Conservation (phyloP, 2,113 vertebrate genomes). For the Pachycephala philippinensis region DNA sequence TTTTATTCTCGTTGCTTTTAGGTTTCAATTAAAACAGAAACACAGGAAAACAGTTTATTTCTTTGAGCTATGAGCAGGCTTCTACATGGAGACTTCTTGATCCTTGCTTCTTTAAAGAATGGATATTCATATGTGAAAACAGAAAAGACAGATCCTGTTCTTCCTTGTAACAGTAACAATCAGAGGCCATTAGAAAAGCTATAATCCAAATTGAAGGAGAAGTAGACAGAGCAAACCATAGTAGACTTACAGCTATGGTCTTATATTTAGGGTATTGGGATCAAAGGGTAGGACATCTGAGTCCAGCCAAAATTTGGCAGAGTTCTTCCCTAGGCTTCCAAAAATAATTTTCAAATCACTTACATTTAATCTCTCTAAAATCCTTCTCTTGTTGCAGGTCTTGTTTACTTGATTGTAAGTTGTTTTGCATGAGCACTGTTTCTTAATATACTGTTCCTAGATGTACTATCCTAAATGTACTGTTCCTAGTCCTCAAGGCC, state of each 20-base stretch:
- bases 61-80: not conserved
- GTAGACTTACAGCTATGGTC: not conserved
- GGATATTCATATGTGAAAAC: accelerated
- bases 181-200: not conserved
- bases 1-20: not conserved
- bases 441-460: not conserved
- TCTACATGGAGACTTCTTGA: not conserved
- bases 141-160: not conserved
- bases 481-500: not conserved
- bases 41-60: not conserved
- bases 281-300: not conserved
- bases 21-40: not conserved
- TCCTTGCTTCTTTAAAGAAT: not conserved
- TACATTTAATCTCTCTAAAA: not conserved
- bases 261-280: not conserved
- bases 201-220: not conserved
- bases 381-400: not conserved
- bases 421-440: not conserved
- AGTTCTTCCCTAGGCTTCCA: not conserved
- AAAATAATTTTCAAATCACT: not conserved
- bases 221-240: not conserved
- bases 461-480: not conserved
- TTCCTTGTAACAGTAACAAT: not conserved
- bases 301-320: not conserved
- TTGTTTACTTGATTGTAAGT: not conserved